phyloP scores from a whole-genome alignment of 2,888 invertebrate genomes.

The Calliopum simillimum region DNA sequence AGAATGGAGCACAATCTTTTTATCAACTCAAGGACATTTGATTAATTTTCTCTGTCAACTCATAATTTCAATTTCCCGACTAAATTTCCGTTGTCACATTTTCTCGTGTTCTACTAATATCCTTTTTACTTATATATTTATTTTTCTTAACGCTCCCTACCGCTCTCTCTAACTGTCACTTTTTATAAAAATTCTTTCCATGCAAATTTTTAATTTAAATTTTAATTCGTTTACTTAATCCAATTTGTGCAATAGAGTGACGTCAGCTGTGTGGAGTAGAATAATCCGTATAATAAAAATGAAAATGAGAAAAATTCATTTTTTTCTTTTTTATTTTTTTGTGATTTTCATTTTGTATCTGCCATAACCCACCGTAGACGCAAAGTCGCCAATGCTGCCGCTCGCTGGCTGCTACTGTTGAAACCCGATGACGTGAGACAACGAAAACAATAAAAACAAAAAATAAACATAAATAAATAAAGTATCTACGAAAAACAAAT shows the following conservation, averaged over 20 bases:
- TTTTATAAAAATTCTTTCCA: conserved; percentile 46
- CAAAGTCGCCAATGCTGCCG: not conserved
- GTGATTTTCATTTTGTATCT: not conserved
- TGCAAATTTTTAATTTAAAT: conserved; percentile 21
- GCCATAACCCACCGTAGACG: conserved; percentile 4
- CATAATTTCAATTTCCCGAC: not conserved
- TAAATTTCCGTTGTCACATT: not conserved
- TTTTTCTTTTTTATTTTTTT: too few relatives aligned
- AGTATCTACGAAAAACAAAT: not conserved
- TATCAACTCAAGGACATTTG: too few relatives aligned
- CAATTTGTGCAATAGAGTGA: not conserved
- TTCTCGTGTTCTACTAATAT: not conserved
- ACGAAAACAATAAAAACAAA: not conserved
- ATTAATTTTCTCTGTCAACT: too few relatives aligned
- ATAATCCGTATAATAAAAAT: not conserved
- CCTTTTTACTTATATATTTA: not conserved
- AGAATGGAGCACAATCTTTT: too few relatives aligned
- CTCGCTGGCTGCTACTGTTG: not conserved
- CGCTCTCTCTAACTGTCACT: conserved; percentile 34
- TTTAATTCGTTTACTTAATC: conserved; percentile 17
- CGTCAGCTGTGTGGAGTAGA: conserved; percentile 12
- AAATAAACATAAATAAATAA: not conserved
- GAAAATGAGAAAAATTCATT: not conserved
- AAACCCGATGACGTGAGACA: not conserved
- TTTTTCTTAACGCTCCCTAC: too few relatives aligned